These are phyloP conservation scores for Donacobius atricapilla DNA, from an alignment of 2,113 vertebrate genomes.

Conservation along the genomic window DNA sequence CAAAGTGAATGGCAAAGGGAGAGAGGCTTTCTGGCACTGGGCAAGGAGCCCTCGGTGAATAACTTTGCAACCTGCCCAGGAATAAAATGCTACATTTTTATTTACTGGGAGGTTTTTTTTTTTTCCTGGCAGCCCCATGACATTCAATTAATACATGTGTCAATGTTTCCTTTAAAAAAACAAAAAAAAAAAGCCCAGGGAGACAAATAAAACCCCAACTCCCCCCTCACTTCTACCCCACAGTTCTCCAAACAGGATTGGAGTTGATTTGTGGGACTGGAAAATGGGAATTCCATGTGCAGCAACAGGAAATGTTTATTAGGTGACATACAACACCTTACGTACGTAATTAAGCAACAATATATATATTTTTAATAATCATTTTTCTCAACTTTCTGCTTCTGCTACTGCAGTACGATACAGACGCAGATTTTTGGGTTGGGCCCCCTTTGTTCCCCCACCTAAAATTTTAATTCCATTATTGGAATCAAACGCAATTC, in stretches of 20 bases:
- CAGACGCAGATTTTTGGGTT: fast-evolving
- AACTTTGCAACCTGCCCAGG: background rate
- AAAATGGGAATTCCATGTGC: background rate
- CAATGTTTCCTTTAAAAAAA: background rate
- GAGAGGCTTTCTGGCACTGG: background rate
- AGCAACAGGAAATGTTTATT: background rate
- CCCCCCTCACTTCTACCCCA: background rate
- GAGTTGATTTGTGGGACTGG: background rate
- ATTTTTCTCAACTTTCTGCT: background rate
- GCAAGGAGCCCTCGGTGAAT: background rate
- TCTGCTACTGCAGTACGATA: background rate
- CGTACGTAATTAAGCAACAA: background rate
- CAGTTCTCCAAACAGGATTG: background rate
- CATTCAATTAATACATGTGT: fast-evolving
- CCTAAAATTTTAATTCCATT: background rate
- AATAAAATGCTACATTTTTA: background rate
- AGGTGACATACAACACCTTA: background rate
- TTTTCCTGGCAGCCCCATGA: background rate
- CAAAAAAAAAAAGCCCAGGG: fast-evolving
- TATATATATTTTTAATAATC: background rate
- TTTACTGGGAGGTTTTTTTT: background rate
- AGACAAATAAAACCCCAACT: background rate
- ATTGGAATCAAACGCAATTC: background rate
- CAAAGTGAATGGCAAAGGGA: background rate
- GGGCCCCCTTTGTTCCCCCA: background rate